Conservation (phyloP, 2,888 invertebrate genomes). For the Catocala nupta region DNA sequence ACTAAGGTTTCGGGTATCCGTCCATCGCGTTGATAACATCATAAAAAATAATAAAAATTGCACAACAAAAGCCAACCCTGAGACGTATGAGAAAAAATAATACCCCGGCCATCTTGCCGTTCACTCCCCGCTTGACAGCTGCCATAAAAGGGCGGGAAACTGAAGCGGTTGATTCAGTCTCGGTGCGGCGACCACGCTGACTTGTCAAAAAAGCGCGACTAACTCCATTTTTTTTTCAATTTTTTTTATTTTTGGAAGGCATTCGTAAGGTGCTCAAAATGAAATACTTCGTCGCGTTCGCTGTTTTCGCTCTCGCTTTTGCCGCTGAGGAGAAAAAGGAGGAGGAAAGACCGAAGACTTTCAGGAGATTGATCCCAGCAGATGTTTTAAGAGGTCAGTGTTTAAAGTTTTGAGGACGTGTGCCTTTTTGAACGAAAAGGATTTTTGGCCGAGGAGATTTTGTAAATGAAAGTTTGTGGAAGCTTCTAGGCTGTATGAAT, state of each 20-base stretch:
- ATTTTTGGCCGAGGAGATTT: conserved; percentile 9
- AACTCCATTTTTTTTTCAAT: conserved; percentile 60
- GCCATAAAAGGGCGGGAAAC: conserved; percentile 77
- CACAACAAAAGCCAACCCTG: conserved; percentile 72
- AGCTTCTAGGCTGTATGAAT: conserved; percentile 4
- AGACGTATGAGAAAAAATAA: conserved; percentile 50
- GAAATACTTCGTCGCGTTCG: conserved; percentile 86
- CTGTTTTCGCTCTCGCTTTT: conserved; percentile 85
- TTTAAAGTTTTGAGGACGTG: conserved; percentile 9
- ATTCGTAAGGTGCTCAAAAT: conserved; percentile 75
- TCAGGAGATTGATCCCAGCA: conserved; percentile 94
- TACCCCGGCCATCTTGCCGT: conserved; percentile 61
- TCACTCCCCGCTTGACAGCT: conserved; percentile 73
- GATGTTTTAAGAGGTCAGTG: conserved; percentile 95
- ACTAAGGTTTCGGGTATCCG: background rate
- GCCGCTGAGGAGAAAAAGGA: conserved; percentile 86
- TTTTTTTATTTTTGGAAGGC: conserved; percentile 60
- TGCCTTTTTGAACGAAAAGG: background rate
- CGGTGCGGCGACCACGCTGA: conserved; percentile 67
- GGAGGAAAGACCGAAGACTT: conserved; percentile 90
- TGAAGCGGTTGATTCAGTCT: conserved; percentile 74
- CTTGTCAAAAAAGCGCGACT: conserved; percentile 68
- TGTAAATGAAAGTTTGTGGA: conserved; percentile 13
- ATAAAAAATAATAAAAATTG: conserved; percentile 61
- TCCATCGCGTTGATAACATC: conserved; percentile 42